These are phyloP conservation scores for Poeciliopsis prolifica DNA, from an alignment of 2,113 vertebrate genomes.

Conservation along the genomic window DNA sequence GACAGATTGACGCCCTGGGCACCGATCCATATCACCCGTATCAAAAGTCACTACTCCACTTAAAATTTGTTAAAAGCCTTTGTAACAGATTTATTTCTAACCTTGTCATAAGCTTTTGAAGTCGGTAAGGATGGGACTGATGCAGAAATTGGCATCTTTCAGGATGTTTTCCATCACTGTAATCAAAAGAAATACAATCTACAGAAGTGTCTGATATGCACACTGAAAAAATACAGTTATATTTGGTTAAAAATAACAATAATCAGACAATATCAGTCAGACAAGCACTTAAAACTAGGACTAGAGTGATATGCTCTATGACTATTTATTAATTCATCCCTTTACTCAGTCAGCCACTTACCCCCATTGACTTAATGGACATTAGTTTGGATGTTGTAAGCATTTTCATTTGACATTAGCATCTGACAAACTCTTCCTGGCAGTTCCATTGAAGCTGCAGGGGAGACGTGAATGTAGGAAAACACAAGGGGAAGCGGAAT, in stretches of 20 bases:
- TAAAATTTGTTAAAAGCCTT: background rate
- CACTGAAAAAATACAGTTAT: no score
- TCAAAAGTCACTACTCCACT: background rate
- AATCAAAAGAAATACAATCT: background rate
- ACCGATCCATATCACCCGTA: background rate
- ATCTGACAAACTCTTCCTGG: background rate
- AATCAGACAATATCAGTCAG: background rate
- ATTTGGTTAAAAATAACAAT: no score
- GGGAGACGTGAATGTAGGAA: background rate
- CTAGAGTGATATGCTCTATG: constrained; percentile 9
- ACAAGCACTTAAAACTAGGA: background rate
- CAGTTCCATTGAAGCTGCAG: background rate
- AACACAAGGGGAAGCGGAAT: constrained; percentile 1
- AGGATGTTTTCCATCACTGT: background rate
- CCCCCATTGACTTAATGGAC: background rate
- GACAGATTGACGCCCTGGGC: background rate
- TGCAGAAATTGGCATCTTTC: background rate
- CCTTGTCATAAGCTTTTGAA: no score
- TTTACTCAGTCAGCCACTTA: constrained; percentile 13
- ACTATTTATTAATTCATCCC: constrained; percentile 10
- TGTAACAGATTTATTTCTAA: no score
- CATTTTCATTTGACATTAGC: constrained; percentile 4
- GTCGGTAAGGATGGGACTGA: background rate
- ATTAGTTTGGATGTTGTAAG: constrained; percentile 7
- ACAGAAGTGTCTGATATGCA: no score